Percentiles rank a stretch among this genome's conserved stretches.
phyloP scores from a whole-genome alignment of 2,888 invertebrate species.

The Drosophila cognata region DNA sequence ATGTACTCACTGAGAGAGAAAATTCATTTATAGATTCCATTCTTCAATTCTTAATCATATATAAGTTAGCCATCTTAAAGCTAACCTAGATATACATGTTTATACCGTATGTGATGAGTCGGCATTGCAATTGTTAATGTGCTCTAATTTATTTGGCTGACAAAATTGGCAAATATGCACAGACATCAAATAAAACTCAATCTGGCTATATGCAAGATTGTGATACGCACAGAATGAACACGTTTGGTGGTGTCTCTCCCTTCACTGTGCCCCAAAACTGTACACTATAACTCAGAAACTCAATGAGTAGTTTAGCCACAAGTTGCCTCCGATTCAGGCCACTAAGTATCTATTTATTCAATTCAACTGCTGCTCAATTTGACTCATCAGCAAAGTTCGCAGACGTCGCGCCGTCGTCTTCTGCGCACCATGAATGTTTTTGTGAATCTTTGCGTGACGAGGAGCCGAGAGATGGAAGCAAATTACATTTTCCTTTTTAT shows the following conservation, averaged over 20 bases:
- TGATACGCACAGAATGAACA: neutral
- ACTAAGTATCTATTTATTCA: slow-evolving; percentile 52
- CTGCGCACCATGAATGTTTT: slow-evolving; percentile 38
- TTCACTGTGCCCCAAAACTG: neutral
- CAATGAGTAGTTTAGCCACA: slow-evolving; percentile 38
- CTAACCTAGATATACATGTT: neutral
- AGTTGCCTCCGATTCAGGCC: slow-evolving; percentile 28
- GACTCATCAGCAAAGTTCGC: slow-evolving; percentile 71
- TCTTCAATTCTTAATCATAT: neutral
- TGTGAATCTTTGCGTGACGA: slow-evolving; percentile 66
- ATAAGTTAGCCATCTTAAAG: neutral
- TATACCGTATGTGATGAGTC: neutral
- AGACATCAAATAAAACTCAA: neutral
- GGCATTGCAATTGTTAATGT: neutral
- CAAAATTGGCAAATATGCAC: neutral
- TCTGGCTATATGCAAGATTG: neutral
- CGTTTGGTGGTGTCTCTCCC: neutral
- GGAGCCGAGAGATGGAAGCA: slow-evolving; percentile 44
- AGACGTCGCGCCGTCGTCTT: slow-evolving; percentile 36
- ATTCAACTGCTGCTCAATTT: slow-evolving; percentile 72
- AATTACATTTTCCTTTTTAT: slow-evolving; percentile 63
- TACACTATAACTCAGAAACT: slow-evolving; percentile 19
- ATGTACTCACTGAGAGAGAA: neutral
- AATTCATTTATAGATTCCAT: neutral
- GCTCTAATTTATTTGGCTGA: neutral